Evolutionary conservation across 2,113 vertebrate species (phyloP).

Genomic region (Cyprinodon tularosa): DNA sequence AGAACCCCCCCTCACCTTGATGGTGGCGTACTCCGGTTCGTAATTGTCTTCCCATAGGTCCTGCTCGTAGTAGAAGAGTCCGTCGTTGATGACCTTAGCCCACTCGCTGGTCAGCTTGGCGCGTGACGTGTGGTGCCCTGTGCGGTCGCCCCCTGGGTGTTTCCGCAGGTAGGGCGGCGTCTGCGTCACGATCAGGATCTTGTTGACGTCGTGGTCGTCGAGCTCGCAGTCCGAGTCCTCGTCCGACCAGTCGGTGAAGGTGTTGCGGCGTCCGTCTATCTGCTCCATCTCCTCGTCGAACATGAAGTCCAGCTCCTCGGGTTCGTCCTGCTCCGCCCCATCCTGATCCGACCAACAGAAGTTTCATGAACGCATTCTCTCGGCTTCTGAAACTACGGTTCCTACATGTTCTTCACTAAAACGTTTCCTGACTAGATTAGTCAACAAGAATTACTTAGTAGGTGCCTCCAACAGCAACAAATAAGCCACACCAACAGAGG

Average conservation of each 20-base stretch:
- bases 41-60: constrained; percentile 97
- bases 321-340: constrained; percentile 89
- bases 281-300: constrained; percentile 99
- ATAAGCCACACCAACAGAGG: too few species aligned
- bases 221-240: constrained; percentile 96
- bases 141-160: constrained; percentile 94
- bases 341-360: constrained; percentile 31
- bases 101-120: constrained; percentile 93
- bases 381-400: too few species aligned
- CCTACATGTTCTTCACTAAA: too few species aligned
- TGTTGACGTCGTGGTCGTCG: constrained; percentile 95
- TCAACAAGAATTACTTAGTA: too few species aligned
- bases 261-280: constrained; percentile 96
- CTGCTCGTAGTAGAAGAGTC: constrained; percentile 96
- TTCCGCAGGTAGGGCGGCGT: constrained; percentile 95
- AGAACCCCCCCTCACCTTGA: constrained; percentile 86
- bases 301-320: constrained; percentile 96
- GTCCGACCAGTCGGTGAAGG: constrained; percentile 97
- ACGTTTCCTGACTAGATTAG: too few species aligned
- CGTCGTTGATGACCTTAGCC: constrained; percentile 96
- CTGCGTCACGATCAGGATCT: constrained; percentile 98
- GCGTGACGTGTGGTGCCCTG: constrained; percentile 92
- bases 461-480: too few species aligned
- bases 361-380: too few species aligned
- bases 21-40: constrained; percentile 95